Conservation (phyloP, 2,888 invertebrate species). For the Synanthedon vespiformis region DNA sequence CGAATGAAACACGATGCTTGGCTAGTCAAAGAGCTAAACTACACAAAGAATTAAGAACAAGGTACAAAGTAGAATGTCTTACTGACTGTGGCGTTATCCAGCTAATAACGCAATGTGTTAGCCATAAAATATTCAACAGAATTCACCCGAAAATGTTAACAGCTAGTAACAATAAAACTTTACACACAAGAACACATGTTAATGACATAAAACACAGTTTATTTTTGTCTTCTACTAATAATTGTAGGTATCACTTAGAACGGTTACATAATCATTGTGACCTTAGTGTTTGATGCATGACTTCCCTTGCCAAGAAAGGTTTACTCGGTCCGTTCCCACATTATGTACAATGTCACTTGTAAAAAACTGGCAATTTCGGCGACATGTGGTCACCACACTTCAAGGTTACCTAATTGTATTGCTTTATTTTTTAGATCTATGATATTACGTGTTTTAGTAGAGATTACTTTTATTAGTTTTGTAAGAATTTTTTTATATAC, state of each 20-base stretch:
- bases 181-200: neutral
- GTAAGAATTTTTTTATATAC: too few species aligned
- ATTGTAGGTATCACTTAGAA: neutral
- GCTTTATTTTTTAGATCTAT: conserved; percentile 14
- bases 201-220: neutral
- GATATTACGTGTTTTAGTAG: neutral
- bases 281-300: conserved; percentile 39
- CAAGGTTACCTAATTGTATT: conserved; percentile 39
- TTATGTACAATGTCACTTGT: conserved; percentile 45
- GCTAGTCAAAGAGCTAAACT: too few species aligned
- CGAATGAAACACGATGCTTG: too few species aligned
- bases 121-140: too few species aligned
- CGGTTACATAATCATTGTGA: conserved; percentile 13
- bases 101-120: conserved; percentile 1
- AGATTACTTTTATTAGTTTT: too few species aligned
- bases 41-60: too few species aligned
- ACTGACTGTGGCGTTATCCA: neutral
- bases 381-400: conserved; percentile 55
- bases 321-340: conserved; percentile 49
- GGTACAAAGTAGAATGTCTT: too few species aligned
- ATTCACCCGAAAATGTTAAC: too few species aligned
- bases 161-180: neutral
- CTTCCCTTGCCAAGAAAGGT: conserved; percentile 39
- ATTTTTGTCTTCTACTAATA: neutral
- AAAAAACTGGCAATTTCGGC: conserved; percentile 48